Percentiles rank a stretch among this genome's conserved stretches.
Evolutionary conservation across 2,113 vertebrate species (phyloP).

Genomic region (Lepisosteus oculatus): DNA sequence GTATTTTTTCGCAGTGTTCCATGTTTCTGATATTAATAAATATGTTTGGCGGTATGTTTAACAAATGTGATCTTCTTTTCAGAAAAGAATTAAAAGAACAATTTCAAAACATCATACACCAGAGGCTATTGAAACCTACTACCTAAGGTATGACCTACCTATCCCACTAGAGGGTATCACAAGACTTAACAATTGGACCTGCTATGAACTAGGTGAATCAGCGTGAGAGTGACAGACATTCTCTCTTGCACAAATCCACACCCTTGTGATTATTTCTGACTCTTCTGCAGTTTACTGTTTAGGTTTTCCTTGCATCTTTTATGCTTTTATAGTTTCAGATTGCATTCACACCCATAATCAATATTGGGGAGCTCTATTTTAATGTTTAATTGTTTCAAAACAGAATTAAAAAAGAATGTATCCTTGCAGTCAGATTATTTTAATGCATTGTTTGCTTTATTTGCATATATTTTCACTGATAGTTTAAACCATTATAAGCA

Average conservation of each 20-base stretch:
- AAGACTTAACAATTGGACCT: conserved; percentile 37
- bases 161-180: conserved; percentile 47
- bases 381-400: conserved; percentile 28
- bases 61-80: conserved; percentile 44
- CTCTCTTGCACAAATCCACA: conserved; percentile 58
- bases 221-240: conserved; percentile 54
- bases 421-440: conserved; percentile 36
- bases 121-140: conserved; percentile 81
- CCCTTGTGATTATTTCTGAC: conserved; percentile 52
- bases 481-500: no score
- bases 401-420: conserved; percentile 28
- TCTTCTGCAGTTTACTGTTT: conserved; percentile 10
- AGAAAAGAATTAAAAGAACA: conserved; percentile 93
- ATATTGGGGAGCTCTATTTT: no score
- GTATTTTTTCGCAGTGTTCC: not conserved
- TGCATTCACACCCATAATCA: no score
- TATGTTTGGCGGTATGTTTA: not conserved
- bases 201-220: conserved; percentile 41
- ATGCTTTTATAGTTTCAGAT: conserved; percentile 22
- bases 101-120: conserved; percentile 79
- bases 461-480: no score
- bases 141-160: conserved; percentile 77
- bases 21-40: not conserved
- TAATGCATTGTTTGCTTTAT: no score
- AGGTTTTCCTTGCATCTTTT: conserved; percentile 52